Conservation (phyloP, 1,140 invertebrate genomes). For the Eueides isabella region DNA sequence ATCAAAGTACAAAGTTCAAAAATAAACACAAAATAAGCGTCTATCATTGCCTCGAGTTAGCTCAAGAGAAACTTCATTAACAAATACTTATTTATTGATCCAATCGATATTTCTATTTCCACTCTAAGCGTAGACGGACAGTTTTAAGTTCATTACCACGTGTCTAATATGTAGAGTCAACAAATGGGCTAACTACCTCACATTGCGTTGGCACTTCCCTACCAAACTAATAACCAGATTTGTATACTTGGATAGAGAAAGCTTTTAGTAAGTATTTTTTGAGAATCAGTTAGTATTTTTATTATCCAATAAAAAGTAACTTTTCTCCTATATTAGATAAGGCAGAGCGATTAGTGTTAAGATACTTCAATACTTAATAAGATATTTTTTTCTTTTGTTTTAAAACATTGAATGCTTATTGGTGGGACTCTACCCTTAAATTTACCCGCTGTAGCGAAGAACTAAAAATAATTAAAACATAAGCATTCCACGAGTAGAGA, state of each 20-base stretch:
- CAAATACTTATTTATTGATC: not conserved
- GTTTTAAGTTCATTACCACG: conserved; percentile 1
- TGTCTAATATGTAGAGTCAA: conserved; percentile 3
- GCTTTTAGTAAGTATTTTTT: not conserved
- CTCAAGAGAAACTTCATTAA: not conserved
- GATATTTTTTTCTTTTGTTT: too few relatives aligned
- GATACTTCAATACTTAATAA: too few relatives aligned
- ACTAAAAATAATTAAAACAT: too few relatives aligned
- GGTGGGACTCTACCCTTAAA: too few relatives aligned
- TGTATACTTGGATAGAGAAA: conserved; percentile 1
- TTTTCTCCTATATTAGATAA: too few relatives aligned
- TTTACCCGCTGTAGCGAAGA: too few relatives aligned
- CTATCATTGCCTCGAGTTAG: not conserved
- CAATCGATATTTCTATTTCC: not conserved
- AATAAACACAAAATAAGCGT: not conserved
- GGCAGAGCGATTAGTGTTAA: too few relatives aligned
- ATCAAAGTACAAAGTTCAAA: not conserved
- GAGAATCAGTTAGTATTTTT: not conserved
- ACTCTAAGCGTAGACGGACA: not conserved
- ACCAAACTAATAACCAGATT: not conserved
- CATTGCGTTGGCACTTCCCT: not conserved
- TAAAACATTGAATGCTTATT: too few relatives aligned
- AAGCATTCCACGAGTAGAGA: too few relatives aligned
- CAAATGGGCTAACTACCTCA: not conserved
- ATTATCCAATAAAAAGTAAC: too few relatives aligned